Evolutionary conservation across 2,113 vertebrate genomes (phyloP).

Genomic region (Beaufortia kweichowensis): DNA sequence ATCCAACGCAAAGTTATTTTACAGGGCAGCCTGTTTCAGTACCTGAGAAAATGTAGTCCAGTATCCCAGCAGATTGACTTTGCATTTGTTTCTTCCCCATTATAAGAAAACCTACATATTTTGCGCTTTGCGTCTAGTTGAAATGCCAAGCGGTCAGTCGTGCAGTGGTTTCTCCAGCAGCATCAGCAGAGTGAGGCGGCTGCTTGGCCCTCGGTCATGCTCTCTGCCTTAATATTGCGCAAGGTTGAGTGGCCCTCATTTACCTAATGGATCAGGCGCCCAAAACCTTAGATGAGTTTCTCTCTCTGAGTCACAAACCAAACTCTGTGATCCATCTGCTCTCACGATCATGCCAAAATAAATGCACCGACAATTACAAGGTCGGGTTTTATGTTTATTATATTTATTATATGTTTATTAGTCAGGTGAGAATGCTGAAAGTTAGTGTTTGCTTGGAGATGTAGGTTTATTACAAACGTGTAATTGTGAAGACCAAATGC

Average conservation of each 20-base stretch:
- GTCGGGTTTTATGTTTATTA: not conserved
- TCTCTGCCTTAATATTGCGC: slow-evolving; percentile 80
- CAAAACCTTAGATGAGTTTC: slow-evolving; percentile 69
- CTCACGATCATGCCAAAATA: slow-evolving; percentile 1
- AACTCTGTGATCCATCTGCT: slow-evolving; percentile 18
- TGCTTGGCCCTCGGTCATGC: slow-evolving; percentile 73
- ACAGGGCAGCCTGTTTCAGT: slow-evolving; percentile 30
- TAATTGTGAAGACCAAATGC: not conserved
- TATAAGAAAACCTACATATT: slow-evolving; percentile 20
- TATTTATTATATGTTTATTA: not conserved
- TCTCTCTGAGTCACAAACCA: slow-evolving; percentile 31
- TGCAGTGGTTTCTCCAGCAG: slow-evolving; percentile 66
- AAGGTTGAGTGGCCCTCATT: slow-evolving; percentile 83
- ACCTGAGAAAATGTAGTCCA: slow-evolving; percentile 42
- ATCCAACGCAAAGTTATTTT: slow-evolving; percentile 19
- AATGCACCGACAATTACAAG: not conserved
- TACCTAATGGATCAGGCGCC: slow-evolving; percentile 77
- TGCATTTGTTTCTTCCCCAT: slow-evolving; percentile 38
- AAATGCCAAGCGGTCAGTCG: slow-evolving; percentile 58
- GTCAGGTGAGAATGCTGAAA: not conserved
- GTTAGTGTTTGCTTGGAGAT: not conserved
- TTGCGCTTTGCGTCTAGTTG: slow-evolving; percentile 28
- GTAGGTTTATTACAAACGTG: not conserved
- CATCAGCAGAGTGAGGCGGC: slow-evolving; percentile 61
- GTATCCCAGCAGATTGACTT: slow-evolving; percentile 17